Base-by-base conservation (phyloP, 2,113 vertebrate species). In the Todiramphus saurophagus region DNA sequence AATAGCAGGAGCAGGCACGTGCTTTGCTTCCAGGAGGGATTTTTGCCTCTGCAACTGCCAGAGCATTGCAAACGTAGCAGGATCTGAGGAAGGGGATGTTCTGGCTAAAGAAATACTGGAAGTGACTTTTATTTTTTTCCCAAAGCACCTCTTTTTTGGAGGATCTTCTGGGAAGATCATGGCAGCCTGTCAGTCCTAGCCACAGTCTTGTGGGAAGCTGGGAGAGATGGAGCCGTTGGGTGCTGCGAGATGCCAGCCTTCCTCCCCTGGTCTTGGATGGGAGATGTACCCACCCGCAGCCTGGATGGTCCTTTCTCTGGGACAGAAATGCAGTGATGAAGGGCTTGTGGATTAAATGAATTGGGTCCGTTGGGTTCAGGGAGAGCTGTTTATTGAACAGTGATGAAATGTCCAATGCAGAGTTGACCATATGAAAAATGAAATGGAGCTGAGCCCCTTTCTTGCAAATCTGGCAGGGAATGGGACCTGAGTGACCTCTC, bases 11-110 rank as follows among this genome's bases (percentile, higher is more conserved):
- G 78, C 79, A 92, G 63, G 72, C 13, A 0, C 4, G 31, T 83
- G 91, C 92, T 93, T 81, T 59, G 80, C 85, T 92, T 89, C 86
- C 86, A 80, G 92, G 86, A 70, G 89, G 83, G 77, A 79, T 62
- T 92, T 88, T 56, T 89, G 90, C 64, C 68, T 82, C 73, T 55
- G 85, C 73, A 67, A 66, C 62, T 87, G 87, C 89, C 0, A 0
- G 74, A 76, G 83, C 7, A 0, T 70, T 89, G 87, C 87, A 87
- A 76, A 74, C 7, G 0, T 62, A 48, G 81, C 9, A 2, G 66
- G 69, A 77, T 69, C 46, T 44, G 48, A 83, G 84, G 62, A 82
- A 48, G 62, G 70, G 35, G 84, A 82, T 91, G 35, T 51, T 53
- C 66, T 90, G 82, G 41, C 58, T 82, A 24, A 50, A 84, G 84